phyloP scores from a whole-genome alignment of 2,888 invertebrate species.

The Exephanes ischioxanthus region DNA sequence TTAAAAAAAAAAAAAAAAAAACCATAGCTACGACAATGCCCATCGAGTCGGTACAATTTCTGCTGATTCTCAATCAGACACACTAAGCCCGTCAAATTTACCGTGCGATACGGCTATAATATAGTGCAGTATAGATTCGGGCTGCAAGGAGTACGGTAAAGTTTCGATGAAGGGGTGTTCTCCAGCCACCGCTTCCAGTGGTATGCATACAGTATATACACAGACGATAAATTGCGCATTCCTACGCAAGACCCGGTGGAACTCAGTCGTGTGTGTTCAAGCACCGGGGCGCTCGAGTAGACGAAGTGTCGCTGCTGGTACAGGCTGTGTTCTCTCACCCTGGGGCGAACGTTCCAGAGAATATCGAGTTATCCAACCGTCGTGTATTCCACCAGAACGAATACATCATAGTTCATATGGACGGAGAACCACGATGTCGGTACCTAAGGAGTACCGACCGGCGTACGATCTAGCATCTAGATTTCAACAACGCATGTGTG shows the following conservation, averaged over 20 bases:
- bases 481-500: background rate
- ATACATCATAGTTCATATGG: conserved; percentile 2
- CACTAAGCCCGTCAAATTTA: background rate
- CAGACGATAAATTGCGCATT: conserved; percentile 40
- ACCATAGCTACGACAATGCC: background rate
- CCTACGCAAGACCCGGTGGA: conserved; percentile 24
- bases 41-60: background rate
- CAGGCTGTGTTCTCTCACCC: conserved; percentile 24
- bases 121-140: background rate
- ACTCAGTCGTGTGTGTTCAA: conserved; percentile 20
- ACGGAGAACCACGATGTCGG: background rate
- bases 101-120: background rate
- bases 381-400: conserved; percentile 11
- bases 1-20: background rate
- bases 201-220: background rate
- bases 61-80: background rate
- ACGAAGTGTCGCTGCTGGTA: conserved; percentile 11
- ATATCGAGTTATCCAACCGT: conserved; percentile 35
- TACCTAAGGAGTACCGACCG: background rate
- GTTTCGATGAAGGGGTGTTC: background rate
- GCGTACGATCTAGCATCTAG: background rate
- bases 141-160: background rate
- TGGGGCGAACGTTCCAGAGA: conserved; percentile 27
- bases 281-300: conserved; percentile 12
- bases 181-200: conserved; percentile 4